Evolutionary conservation across 2,888 invertebrate genomes (phyloP).

Genomic region (Crocallis elinguaria): DNA sequence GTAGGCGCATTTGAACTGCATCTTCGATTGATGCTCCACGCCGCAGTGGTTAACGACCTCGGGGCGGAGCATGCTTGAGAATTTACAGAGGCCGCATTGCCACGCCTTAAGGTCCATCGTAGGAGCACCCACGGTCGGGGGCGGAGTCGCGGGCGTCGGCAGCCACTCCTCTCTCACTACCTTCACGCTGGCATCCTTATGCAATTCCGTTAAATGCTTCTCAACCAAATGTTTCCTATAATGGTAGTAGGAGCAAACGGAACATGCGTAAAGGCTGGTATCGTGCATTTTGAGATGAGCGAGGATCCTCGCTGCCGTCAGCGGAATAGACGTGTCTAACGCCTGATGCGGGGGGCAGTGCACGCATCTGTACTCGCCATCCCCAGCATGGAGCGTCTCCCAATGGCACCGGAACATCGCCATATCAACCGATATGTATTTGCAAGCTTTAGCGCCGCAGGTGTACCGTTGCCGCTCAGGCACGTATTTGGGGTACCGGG

Average conservation of each 20-base stretch:
- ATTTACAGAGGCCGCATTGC: conserved; percentile 89
- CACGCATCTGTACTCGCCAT: conserved; percentile 86
- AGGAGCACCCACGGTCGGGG: conserved; percentile 50
- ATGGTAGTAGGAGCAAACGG: conserved; percentile 87
- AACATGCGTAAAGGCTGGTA: conserved; percentile 88
- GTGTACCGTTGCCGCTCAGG: conserved; percentile 85
- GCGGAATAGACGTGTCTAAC: conserved; percentile 69
- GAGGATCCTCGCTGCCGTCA: conserved; percentile 86
- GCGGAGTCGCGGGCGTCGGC: conserved; percentile 35
- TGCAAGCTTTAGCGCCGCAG: conserved; percentile 89
- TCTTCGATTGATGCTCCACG: conserved; percentile 85
- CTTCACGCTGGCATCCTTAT: conserved; percentile 78
- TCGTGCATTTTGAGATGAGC: conserved; percentile 92
- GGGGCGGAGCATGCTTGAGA: conserved; percentile 83
- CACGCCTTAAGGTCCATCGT: conserved; percentile 86
- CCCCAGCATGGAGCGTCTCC: conserved; percentile 87
- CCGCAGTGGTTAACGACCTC: conserved; percentile 86
- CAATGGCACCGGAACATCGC: conserved; percentile 89
- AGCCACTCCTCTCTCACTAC: conserved; percentile 63
- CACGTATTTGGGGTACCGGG: conserved; percentile 78
- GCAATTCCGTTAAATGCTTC: conserved; percentile 73
- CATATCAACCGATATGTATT: conserved; percentile 89
- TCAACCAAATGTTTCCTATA: conserved; percentile 86
- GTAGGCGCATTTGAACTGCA: conserved; percentile 89
- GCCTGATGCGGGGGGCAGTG: conserved; percentile 87